Percentiles rank a stretch among this genome's conserved stretches.
Conservation (phyloP, 2,888 invertebrate species). For the Catocala nupta region DNA sequence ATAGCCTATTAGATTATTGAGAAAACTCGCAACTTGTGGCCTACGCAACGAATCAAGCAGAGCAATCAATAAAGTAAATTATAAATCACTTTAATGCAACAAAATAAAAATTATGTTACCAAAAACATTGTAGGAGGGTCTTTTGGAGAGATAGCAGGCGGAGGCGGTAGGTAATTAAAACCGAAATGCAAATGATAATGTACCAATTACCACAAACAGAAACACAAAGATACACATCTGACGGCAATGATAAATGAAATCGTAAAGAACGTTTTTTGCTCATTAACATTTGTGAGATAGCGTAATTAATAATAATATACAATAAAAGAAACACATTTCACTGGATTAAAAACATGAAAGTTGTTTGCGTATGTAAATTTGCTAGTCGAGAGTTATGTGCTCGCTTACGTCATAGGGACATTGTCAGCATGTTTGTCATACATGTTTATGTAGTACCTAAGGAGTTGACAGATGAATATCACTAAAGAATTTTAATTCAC, state of each 20-base stretch:
- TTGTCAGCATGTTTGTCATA: too few species aligned
- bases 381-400: too few species aligned
- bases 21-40: too few species aligned
- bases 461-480: too few species aligned
- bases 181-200: constrained; percentile 16
- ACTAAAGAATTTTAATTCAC: too few species aligned
- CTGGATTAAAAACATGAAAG: constrained; percentile 2
- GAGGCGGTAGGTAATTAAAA: constrained; percentile 3
- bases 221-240: constrained; percentile 11
- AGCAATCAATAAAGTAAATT: too few species aligned
- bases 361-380: neutral
- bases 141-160: neutral
- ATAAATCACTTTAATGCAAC: neutral
- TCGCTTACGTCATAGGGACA: too few species aligned
- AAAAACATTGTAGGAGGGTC: neutral
- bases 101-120: neutral
- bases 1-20: too few species aligned
- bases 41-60: too few species aligned
- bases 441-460: too few species aligned
- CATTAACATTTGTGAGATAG: constrained; percentile 11
- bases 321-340: neutral
- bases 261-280: constrained; percentile 16
- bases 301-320: neutral
- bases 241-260: constrained; percentile 17
- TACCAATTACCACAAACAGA: constrained; percentile 10